phyloP scores from a whole-genome alignment of 2,113 vertebrate genomes.

The Melanerpes formicivorus region DNA sequence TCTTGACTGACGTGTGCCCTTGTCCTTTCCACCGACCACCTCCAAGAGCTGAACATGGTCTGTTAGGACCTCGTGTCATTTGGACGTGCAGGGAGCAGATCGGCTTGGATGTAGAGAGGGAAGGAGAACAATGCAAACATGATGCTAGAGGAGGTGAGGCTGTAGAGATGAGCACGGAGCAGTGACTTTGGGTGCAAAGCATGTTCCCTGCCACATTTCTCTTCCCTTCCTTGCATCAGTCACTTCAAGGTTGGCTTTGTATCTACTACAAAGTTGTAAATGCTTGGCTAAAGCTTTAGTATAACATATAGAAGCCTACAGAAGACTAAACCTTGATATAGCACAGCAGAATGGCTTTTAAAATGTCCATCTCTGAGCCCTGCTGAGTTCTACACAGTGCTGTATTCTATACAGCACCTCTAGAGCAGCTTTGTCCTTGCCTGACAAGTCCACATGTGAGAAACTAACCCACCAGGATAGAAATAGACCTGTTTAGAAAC shows the following conservation, averaged over 20 bases:
- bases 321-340: no score
- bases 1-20: accelerated
- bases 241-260: background rate
- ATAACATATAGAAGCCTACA: background rate
- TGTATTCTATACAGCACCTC: accelerated
- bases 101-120: background rate
- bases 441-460: background rate
- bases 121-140: no score
- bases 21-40: accelerated
- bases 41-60: accelerated
- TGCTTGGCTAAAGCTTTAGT: background rate
- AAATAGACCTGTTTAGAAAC: background rate
- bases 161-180: background rate
- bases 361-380: background rate
- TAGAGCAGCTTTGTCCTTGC: background rate
- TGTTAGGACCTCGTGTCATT: accelerated
- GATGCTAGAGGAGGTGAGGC: background rate
- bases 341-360: no score
- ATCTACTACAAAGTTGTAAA: background rate
- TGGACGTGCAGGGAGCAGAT: background rate
- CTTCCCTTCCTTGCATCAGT: background rate
- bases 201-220: accelerated
- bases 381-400: background rate
- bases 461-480: background rate
- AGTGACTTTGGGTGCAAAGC: accelerated